Evolutionary conservation across 2,888 invertebrate genomes (phyloP).

Genomic region (Leucania comma): DNA sequence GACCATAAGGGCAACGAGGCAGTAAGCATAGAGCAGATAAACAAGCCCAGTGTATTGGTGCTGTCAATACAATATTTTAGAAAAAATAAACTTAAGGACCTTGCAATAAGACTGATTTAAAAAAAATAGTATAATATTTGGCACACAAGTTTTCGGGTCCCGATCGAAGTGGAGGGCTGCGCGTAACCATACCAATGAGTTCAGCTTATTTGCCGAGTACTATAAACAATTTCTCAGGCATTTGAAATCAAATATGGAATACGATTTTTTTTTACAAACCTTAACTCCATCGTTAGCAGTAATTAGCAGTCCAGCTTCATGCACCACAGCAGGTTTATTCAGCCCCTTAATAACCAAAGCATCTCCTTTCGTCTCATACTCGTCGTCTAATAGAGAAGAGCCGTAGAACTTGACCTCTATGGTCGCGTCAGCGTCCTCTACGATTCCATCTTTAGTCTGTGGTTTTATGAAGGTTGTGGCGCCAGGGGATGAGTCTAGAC

Average conservation of each 20-base stretch:
- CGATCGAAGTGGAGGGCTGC: no score
- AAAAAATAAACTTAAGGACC: no score
- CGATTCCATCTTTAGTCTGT: constrained; percentile 81
- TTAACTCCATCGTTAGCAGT: constrained; percentile 95
- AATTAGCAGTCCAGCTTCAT: constrained; percentile 95
- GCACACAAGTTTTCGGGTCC: no score
- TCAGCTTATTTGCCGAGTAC: no score
- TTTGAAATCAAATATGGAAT: not conserved
- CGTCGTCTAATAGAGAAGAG: constrained; percentile 93
- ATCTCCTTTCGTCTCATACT: constrained; percentile 89
- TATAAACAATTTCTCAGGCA: not conserved
- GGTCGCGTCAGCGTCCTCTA: constrained; percentile 75
- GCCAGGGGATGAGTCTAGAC: constrained; percentile 98
- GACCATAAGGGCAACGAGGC: no score
- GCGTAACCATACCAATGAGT: no score
- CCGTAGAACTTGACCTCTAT: constrained; percentile 93
- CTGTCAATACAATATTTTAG: no score
- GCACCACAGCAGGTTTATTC: constrained; percentile 92
- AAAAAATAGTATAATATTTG: no score
- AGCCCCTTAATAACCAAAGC: constrained; percentile 92
- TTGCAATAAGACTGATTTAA: not conserved
- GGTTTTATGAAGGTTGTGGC: constrained; percentile 92
- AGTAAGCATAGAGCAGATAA: no score
- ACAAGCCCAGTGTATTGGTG: no score
- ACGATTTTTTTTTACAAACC: constrained; percentile 74